Evolutionary conservation across 2,797 vertebrate species (phyloP).

Genomic region (Gadopsis bispinosus): DNA sequence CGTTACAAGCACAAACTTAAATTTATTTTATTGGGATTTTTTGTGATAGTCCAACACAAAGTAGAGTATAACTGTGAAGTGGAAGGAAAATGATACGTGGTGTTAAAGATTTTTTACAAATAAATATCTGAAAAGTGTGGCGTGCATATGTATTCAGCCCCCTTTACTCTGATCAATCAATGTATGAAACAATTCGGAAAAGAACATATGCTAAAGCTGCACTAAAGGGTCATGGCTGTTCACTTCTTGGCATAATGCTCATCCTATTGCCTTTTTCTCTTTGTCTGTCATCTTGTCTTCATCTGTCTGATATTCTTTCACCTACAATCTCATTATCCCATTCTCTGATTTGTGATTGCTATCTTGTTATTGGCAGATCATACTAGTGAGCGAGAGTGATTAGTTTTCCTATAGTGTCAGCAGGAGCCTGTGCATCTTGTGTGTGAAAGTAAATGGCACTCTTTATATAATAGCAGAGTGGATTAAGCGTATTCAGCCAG

Average conservation of each 20-base stretch:
- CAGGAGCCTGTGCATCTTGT: conserved; percentile 3
- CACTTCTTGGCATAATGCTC: background rate
- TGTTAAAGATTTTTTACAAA: too few species aligned
- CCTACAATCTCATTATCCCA: conserved; percentile 28
- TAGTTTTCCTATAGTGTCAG: conserved; percentile 1
- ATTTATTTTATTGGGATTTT: too few species aligned
- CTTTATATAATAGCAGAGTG: conserved; percentile 25
- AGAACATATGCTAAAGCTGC: background rate
- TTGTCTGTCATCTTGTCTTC: background rate
- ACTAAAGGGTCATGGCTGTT: background rate
- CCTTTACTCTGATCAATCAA: background rate
- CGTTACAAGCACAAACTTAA: too few species aligned
- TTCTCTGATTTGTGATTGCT: conserved; percentile 18
- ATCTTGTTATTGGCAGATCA: conserved; percentile 2
- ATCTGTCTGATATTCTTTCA: conserved; percentile 15
- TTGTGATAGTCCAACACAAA: too few species aligned
- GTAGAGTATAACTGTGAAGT: too few species aligned
- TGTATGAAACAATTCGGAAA: background rate
- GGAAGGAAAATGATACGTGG: too few species aligned
- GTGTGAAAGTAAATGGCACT: conserved; percentile 8
- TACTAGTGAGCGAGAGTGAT: conserved; percentile 3
- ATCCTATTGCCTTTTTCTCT: background rate
- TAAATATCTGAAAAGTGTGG: too few species aligned
- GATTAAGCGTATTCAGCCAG: conserved; percentile 30
- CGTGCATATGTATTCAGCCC: too few species aligned